These are phyloP conservation scores for Balearica regulorum DNA, from an alignment of 2,797 vertebrate genomes.

Conservation along the genomic window DNA sequence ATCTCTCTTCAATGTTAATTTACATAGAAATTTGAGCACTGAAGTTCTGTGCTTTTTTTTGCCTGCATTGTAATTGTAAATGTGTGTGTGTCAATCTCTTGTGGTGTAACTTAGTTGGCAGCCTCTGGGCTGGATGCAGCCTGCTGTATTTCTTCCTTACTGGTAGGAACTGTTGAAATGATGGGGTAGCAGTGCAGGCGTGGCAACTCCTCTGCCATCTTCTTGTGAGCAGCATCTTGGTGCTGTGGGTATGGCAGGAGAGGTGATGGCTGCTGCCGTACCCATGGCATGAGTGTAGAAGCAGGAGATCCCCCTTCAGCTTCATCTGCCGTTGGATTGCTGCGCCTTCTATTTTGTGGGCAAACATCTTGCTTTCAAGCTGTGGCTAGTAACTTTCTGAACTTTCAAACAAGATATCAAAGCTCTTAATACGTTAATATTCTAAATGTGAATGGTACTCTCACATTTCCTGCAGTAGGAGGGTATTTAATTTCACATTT, in stretches of 20 bases:
- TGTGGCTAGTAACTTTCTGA: not conserved
- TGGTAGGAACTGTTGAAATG: not conserved
- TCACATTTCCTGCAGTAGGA: not conserved
- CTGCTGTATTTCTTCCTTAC: not conserved
- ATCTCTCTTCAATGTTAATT: not conserved
- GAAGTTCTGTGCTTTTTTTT: not conserved
- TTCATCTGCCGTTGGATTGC: not conserved
- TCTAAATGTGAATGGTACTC: not conserved
- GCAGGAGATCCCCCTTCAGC: not conserved
- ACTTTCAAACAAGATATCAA: not conserved
- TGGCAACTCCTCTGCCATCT: not conserved
- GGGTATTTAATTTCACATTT: not conserved
- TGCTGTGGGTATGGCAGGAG: not conserved
- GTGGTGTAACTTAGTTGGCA: not conserved
- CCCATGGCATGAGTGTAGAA: not conserved
- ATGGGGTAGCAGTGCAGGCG: not conserved
- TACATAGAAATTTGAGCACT: not conserved
- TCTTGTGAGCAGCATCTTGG: not conserved
- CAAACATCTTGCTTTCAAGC: not conserved
- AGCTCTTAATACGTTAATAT: not conserved
- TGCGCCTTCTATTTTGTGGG: not conserved
- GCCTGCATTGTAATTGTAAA: not conserved
- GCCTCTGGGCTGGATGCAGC: not conserved
- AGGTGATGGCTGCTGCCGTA: not conserved
- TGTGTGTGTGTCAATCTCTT: not conserved